Evolutionary conservation across 2,797 vertebrate species (phyloP).

Genomic region (Acipenser oxyrinchus): DNA sequence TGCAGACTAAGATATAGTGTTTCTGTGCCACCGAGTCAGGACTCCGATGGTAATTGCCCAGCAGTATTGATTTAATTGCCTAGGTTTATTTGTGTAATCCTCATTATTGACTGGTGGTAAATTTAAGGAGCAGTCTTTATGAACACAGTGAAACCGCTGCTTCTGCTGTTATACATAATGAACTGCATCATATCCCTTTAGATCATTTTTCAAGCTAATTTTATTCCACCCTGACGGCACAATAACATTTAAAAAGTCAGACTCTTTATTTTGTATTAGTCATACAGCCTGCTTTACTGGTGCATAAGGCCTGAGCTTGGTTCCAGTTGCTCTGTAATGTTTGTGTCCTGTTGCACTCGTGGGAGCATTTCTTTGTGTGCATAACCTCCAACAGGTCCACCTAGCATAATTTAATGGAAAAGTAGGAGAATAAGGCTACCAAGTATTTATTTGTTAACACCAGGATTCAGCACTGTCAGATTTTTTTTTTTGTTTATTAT

Average conservation of each 20-base stretch:
- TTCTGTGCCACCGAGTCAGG: slow-evolving; percentile 77
- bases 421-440: background rate
- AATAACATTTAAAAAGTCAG: slow-evolving; percentile 91
- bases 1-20: slow-evolving; percentile 65
- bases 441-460: no score
- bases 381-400: slow-evolving; percentile 14
- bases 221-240: slow-evolving; percentile 76
- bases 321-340: slow-evolving; percentile 50
- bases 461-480: no score
- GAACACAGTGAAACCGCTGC: slow-evolving; percentile 87
- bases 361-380: slow-evolving; percentile 16
- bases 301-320: slow-evolving; percentile 53
- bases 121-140: slow-evolving; percentile 95
- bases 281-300: slow-evolving; percentile 72
- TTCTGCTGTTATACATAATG: slow-evolving; percentile 84
- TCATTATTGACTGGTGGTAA: slow-evolving; percentile 99
- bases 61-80: slow-evolving; percentile 98
- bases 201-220: slow-evolving; percentile 90
- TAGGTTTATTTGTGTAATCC: slow-evolving; percentile 97
- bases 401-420: slow-evolving; percentile 17
- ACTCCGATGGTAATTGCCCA: slow-evolving; percentile 69
- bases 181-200: slow-evolving; percentile 77
- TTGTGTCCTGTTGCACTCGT: slow-evolving; percentile 41
- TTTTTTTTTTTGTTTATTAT: no score
- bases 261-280: slow-evolving; percentile 84